Evolutionary conservation across 2,797 vertebrate genomes (phyloP).

Genomic region (Trachurus trachurus): DNA sequence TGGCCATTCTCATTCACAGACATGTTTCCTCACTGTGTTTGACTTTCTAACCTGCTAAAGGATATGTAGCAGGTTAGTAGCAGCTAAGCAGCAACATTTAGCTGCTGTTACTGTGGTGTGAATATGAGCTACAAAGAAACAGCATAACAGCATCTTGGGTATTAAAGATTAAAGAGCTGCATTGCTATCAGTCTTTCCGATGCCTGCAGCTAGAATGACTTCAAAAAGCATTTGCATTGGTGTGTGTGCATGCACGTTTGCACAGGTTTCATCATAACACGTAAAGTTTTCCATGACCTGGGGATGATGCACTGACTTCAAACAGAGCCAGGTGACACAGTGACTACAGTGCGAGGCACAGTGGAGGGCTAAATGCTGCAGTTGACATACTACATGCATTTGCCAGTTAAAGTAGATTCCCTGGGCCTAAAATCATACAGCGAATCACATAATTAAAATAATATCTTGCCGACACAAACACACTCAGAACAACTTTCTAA

Average conservation of each 20-base stretch:
- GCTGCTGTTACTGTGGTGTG: conserved; percentile 7
- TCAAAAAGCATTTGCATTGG: conserved; percentile 56
- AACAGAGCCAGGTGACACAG: conserved; percentile 59
- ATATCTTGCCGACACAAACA: conserved; percentile 7
- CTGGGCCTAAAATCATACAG: conserved; percentile 33
- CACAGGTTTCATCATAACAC: conserved; percentile 55
- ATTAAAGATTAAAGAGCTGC: conserved; percentile 65
- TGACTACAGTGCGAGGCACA: conserved; percentile 29
- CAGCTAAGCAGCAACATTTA: conserved; percentile 21
- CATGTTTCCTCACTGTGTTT: neutral
- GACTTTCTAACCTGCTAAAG: neutral
- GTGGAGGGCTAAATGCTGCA: conserved; percentile 31
- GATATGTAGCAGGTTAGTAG: conserved; percentile 29
- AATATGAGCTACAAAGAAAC: conserved; percentile 34
- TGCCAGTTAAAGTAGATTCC: conserved; percentile 18
- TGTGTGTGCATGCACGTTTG: conserved; percentile 29
- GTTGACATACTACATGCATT: conserved; percentile 3
- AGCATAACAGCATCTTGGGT: conserved; percentile 41
- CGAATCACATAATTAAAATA: conserved; percentile 17
- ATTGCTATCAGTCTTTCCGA: conserved; percentile 39
- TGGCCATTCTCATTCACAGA: neutral
- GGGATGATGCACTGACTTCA: conserved; percentile 57
- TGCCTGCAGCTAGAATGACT: conserved; percentile 53
- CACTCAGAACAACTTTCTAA: conserved; percentile 9
- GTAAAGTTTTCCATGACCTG: conserved; percentile 54